These are phyloP conservation scores for Hydrolagus colliei DNA, from an alignment of 2,797 vertebrate genomes.

Conservation along the genomic window DNA sequence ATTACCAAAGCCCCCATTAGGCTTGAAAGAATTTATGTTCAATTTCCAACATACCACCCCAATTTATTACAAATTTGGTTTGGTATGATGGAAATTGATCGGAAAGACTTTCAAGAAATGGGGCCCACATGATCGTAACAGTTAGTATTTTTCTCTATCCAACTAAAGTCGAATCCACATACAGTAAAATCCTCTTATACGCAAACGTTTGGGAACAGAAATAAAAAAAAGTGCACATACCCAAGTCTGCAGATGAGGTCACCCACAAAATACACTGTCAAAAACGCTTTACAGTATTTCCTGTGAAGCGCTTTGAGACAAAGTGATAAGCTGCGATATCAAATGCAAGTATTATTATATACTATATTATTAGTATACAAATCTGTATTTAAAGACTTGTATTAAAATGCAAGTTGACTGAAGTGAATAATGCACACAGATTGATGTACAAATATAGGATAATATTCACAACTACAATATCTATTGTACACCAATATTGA, in stretches of 20 bases:
- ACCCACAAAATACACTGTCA: no score
- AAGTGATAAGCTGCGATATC: no score
- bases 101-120: neutral
- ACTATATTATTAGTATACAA: no score
- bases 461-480: neutral
- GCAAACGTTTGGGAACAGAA: neutral
- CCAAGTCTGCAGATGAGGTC: neutral
- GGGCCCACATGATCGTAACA: neutral
- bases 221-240: neutral
- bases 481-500: neutral
- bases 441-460: no score
- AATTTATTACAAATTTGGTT: neutral
- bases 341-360: no score
- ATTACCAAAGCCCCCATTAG: neutral
- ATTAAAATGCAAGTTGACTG: neutral
- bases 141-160: neutral
- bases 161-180: conserved; percentile 22
- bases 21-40: neutral
- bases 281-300: no score
- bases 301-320: no score
- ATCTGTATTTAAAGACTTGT: neutral
- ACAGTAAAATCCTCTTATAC: conserved; percentile 22
- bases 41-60: neutral
- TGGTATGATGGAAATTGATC: neutral
- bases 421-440: neutral